Percentiles rank a stretch among this genome's conserved stretches.
Evolutionary conservation across 2,888 invertebrate species (phyloP).

Genomic region (Diarsia dahlii): DNA sequence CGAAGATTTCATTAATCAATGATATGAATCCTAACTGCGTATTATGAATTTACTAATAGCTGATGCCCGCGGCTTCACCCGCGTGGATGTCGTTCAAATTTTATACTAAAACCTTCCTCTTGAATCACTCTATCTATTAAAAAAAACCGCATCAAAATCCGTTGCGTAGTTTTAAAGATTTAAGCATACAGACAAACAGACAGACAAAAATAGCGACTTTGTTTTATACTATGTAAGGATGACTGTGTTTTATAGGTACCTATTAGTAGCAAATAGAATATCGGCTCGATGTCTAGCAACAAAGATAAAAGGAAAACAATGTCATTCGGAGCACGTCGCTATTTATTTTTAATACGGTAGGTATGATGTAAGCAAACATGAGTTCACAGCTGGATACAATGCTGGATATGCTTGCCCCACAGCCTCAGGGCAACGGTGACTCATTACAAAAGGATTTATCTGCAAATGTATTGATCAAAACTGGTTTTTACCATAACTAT

Average conservation of each 20-base stretch:
- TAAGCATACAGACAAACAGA: no score
- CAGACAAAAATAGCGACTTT: no score
- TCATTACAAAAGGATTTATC: constrained; percentile 48
- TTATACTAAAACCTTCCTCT: no score
- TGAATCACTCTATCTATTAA: no score
- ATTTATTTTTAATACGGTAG: constrained; percentile 68
- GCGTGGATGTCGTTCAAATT: no score
- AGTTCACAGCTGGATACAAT: constrained; percentile 58
- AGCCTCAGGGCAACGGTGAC: constrained; percentile 47
- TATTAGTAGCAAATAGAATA: constrained; percentile 46
- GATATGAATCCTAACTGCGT: constrained; percentile 15
- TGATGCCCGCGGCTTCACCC: no score
- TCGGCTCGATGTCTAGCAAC: constrained; percentile 61
- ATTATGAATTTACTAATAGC: background rate
- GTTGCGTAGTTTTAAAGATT: no score
- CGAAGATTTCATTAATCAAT: constrained; percentile 27
- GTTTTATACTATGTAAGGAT: no score
- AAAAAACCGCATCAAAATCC: no score
- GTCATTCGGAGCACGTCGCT: constrained; percentile 61
- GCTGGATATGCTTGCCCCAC: constrained; percentile 37
- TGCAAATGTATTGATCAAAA: constrained; percentile 30
- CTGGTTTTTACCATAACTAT: constrained; percentile 30
- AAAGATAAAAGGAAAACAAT: constrained; percentile 73
- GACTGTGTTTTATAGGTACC: constrained; percentile 22
- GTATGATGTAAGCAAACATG: constrained; percentile 68